A percentile compares a stretch with the other conserved stretches of the same genome.
Evolutionary conservation across 2,113 vertebrate genomes (phyloP).

Genomic region (Polyodon spathula): DNA sequence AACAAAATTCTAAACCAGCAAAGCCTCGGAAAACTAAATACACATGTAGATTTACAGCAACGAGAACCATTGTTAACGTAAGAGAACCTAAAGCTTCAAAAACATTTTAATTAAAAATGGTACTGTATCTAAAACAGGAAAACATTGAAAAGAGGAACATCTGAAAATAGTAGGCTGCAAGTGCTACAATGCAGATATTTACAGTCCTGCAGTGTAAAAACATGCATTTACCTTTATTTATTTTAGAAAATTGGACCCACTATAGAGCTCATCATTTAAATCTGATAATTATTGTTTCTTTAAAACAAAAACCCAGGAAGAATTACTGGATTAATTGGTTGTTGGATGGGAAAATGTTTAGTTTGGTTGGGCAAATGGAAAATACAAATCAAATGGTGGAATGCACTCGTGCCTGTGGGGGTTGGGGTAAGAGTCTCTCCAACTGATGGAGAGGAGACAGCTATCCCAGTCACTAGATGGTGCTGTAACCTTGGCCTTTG

Average conservation of each 20-base stretch:
- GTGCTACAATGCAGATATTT: conserved; percentile 6
- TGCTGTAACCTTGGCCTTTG: conserved; percentile 67
- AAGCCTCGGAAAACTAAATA: conserved; percentile 57
- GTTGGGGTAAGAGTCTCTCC: conserved; percentile 9
- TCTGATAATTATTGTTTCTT: too few species aligned
- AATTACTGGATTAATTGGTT: background rate
- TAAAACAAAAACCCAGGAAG: too few species aligned
- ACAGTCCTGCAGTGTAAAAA: conserved; percentile 19
- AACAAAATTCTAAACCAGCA: conserved; percentile 49
- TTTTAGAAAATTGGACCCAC: too few species aligned
- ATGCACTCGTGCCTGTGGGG: background rate
- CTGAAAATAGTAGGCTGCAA: conserved; percentile 38
- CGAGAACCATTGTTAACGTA: conserved; percentile 61
- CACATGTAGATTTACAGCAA: conserved; percentile 58
- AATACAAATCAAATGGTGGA: background rate
- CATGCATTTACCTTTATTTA: too few species aligned
- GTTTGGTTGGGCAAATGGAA: background rate
- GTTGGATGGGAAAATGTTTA: background rate
- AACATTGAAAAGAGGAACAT: conserved; percentile 53
- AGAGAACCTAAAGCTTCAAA: conserved; percentile 58
- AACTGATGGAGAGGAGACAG: background rate
- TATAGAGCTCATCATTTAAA: too few species aligned
- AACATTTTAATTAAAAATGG: conserved; percentile 69
- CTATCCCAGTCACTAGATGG: conserved; percentile 60
- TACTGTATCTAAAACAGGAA: conserved; percentile 58